A percentile compares a stretch with the other conserved stretches of the same genome.
phyloP scores from a whole-genome alignment of 1,140 invertebrate genomes.

The Nephila pilipes region DNA sequence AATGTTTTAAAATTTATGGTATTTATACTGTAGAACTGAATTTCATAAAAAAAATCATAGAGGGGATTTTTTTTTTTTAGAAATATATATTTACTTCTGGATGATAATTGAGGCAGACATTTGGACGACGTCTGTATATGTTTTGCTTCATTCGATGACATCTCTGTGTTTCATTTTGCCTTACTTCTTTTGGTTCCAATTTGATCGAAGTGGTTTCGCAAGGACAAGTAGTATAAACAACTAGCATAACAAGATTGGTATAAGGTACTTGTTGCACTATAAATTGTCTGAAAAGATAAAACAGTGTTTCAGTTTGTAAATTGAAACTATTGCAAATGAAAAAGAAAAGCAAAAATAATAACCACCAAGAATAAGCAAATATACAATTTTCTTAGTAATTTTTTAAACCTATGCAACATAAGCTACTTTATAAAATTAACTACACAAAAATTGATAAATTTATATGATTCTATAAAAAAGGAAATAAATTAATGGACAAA shows the following conservation, averaged over 20 bases:
- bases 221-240: constrained; percentile 93
- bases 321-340: not conserved
- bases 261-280: constrained; percentile 95
- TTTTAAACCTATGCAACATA: no score
- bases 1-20: no score
- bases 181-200: constrained; percentile 85
- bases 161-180: constrained; percentile 68
- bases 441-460: no score
- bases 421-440: no score
- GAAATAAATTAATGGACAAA: no score
- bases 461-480: no score
- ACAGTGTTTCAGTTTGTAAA: not conserved
- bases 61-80: not conserved
- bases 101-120: constrained; percentile 91
- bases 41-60: not conserved
- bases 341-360: no score
- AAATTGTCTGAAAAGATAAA: constrained; percentile 87
- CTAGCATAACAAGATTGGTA: constrained; percentile 93
- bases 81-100: constrained; percentile 87
- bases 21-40: not conserved
- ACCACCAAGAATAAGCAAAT: no score
- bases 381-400: no score
- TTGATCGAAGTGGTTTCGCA: constrained; percentile 92
- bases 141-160: constrained; percentile 81
- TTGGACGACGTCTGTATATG: constrained; percentile 86